phyloP scores from a whole-genome alignment of 2,888 invertebrate species.

The Mantis religiosa region DNA sequence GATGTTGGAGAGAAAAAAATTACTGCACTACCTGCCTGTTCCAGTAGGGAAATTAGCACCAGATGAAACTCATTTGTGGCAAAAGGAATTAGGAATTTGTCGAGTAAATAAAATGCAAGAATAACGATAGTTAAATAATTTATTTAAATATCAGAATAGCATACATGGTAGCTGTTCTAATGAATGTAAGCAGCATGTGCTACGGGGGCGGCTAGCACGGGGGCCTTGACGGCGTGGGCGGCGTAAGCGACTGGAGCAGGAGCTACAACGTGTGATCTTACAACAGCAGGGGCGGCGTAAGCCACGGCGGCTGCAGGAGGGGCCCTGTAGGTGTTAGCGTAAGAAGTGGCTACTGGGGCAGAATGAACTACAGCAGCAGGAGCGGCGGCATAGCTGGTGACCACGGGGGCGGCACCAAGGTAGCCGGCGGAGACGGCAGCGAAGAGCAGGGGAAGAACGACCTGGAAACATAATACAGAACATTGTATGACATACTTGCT shows the following conservation, averaged over 20 bases:
- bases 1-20: too few species aligned
- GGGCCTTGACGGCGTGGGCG: background rate
- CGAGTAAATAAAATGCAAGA: background rate
- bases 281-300: background rate
- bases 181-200: background rate
- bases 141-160: background rate
- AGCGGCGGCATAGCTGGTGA: conserved; percentile 34
- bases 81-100: too few species aligned
- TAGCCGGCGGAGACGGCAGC: conserved; percentile 44
- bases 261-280: background rate
- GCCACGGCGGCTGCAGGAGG: conserved; percentile 32
- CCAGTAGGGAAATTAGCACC: too few species aligned
- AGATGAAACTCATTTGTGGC: too few species aligned
- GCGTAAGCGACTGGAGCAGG: background rate
- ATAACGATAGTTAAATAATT: background rate
- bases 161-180: background rate
- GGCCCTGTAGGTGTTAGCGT: background rate
- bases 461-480: conserved; percentile 12
- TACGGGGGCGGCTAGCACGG: background rate
- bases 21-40: too few species aligned
- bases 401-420: conserved; percentile 44
- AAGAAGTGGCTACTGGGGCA: background rate
- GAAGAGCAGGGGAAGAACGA: conserved; percentile 20
- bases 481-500: too few species aligned
- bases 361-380: background rate